Percentiles rank a stretch among this genome's conserved stretches.
These are phyloP conservation scores for Orientallactaga bullata DNA, from an alignment of 2,113 vertebrate species.

Conservation along the genomic window DNA sequence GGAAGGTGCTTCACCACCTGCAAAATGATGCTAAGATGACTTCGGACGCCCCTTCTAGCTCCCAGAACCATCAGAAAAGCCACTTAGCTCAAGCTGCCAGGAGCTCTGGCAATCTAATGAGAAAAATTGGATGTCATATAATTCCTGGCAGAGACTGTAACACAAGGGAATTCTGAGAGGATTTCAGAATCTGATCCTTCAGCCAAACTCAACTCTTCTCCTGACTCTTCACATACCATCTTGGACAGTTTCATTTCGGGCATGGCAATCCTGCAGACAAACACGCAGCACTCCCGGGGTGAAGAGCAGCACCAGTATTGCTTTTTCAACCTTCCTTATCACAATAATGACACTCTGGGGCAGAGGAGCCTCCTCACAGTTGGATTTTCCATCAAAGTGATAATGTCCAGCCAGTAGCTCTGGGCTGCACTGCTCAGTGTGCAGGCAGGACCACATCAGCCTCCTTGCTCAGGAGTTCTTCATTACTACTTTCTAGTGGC, in stretches of 20 bases:
- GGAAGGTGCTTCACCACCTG: not conserved
- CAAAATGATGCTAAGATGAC: not conserved
- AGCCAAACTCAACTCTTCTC: slow-evolving; percentile 43
- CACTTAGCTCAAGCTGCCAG: not conserved
- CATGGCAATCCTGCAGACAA: not conserved
- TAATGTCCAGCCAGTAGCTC: not conserved
- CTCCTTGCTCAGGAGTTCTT: not conserved
- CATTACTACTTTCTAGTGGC: not conserved
- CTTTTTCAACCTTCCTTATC: not conserved
- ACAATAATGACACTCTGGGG: not conserved
- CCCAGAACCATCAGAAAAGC: slow-evolving; percentile 42
- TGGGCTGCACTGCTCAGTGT: not conserved
- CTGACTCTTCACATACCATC: not conserved
- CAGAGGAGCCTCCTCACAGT: not conserved
- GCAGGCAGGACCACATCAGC: slow-evolving; percentile 3
- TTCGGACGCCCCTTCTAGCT: not conserved
- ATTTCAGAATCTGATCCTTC: slow-evolving; percentile 33
- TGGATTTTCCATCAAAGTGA: not conserved
- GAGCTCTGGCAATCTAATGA: not conserved
- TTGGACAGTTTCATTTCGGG: not conserved
- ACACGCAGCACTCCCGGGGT: not conserved
- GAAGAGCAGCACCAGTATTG: not conserved
- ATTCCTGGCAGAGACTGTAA: slow-evolving; percentile 26
- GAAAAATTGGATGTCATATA: slow-evolving; percentile 44
- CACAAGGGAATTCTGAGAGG: slow-evolving; percentile 19